Conservation (phyloP, 2,888 invertebrate species). For the Lasiommata megera region DNA sequence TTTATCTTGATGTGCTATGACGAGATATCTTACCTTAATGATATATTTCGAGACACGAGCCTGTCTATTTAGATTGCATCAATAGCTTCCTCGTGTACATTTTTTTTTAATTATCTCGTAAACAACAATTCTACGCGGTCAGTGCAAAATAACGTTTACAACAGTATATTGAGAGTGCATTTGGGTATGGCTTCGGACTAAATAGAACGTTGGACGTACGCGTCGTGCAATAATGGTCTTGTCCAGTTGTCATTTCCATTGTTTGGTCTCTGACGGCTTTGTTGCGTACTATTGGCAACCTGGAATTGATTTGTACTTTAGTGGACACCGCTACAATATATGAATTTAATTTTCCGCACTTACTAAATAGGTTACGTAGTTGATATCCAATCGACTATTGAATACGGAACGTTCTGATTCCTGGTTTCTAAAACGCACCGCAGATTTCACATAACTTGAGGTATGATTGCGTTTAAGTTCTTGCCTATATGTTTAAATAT, state of each 20-base stretch:
- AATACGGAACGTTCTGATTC: no score
- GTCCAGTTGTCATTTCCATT: conserved; percentile 1
- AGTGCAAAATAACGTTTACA: no score
- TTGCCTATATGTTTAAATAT: no score
- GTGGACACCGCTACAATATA: background rate
- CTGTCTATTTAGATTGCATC: background rate
- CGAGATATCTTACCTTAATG: background rate
- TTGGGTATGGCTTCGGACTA: background rate
- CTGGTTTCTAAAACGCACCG: no score
- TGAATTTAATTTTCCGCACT: background rate
- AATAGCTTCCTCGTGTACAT: background rate
- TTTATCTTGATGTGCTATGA: no score
- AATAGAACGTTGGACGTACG: no score
- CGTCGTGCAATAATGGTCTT: conserved; percentile 8
- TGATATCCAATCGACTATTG: no score
- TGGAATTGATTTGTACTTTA: background rate
- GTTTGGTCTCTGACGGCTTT: background rate
- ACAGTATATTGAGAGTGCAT: no score
- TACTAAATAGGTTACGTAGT: no score
- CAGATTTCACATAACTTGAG: no score
- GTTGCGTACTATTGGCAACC: background rate
- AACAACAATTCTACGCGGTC: no score
- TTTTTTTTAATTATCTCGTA: background rate
- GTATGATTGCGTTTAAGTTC: no score
- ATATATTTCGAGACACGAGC: background rate